Conservation (phyloP, 2,113 vertebrate genomes). For the Gnathonemus echidnorhynchus region DNA sequence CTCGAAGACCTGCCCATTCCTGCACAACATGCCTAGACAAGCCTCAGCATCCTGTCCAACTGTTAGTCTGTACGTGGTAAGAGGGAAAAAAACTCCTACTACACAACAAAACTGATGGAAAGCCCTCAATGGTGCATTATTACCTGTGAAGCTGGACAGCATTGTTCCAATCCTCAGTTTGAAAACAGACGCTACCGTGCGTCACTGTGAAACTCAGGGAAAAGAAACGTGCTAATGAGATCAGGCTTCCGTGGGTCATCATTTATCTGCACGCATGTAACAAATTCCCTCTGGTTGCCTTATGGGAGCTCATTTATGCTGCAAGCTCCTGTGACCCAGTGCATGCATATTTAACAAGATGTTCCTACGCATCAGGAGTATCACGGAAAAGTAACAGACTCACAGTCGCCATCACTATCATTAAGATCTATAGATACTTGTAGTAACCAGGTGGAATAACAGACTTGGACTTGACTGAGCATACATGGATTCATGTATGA, state of each 20-base stretch:
- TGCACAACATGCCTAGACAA: slow-evolving; percentile 11
- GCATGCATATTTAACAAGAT: not conserved
- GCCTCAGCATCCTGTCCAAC: not conserved
- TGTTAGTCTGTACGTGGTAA: not conserved
- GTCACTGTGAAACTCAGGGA: slow-evolving; percentile 6
- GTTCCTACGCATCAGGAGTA: not conserved
- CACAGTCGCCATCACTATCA: not conserved
- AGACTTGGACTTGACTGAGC: not conserved
- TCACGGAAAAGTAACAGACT: not conserved
- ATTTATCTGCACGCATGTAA: not conserved
- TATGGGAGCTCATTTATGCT: not conserved
- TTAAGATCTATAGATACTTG: not conserved
- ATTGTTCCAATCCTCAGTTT: slow-evolving; percentile 5
- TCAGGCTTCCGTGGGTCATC: not conserved
- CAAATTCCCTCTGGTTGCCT: not conserved
- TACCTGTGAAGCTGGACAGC: slow-evolving; percentile 1
- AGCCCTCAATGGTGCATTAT: not conserved
- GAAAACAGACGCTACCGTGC: not conserved
- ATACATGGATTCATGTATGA: not conserved
- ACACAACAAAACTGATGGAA: not conserved
- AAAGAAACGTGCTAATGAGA: slow-evolving; percentile 7
- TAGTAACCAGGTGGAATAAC: not conserved
- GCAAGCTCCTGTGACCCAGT: not conserved
- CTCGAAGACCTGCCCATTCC: not conserved
- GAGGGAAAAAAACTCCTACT: not conserved